Percentiles rank a stretch among this genome's conserved stretches.
These are phyloP conservation scores for Aquatica leii DNA, from an alignment of 2,888 invertebrate species.

Conservation along the genomic window DNA sequence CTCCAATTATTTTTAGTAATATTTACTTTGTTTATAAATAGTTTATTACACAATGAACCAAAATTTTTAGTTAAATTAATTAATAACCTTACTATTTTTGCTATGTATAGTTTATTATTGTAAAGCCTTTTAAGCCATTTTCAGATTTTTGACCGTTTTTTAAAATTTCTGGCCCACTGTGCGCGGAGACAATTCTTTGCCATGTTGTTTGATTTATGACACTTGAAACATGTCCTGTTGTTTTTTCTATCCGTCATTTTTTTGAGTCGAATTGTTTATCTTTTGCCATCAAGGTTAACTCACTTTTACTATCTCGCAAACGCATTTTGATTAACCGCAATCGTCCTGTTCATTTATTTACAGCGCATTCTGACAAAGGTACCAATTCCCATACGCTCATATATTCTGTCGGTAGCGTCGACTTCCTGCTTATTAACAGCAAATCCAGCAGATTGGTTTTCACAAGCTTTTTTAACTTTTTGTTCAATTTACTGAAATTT, in stretches of 20 bases:
- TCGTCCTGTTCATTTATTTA: constrained; percentile 17
- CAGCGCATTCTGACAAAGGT: constrained; percentile 7
- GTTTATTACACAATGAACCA: too few species aligned
- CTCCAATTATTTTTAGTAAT: too few species aligned
- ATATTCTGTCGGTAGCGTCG: constrained; percentile 18
- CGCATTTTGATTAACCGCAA: constrained; percentile 8
- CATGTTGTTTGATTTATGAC: not conserved
- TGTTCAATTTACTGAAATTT: not conserved
- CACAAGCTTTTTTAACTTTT: not conserved
- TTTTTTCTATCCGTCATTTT: not conserved
- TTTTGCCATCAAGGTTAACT: not conserved
- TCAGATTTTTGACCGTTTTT: too few species aligned
- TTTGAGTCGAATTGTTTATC: not conserved
- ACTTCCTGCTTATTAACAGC: constrained; percentile 5
- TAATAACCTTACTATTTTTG: too few species aligned
- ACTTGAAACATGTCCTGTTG: not conserved
- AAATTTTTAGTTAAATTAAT: too few species aligned
- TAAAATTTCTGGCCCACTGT: too few species aligned
- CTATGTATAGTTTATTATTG: too few species aligned
- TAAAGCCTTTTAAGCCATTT: too few species aligned
- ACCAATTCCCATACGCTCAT: constrained; percentile 24
- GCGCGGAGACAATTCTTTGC: not conserved
- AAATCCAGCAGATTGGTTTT: not conserved
- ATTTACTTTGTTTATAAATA: too few species aligned
- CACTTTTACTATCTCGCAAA: not conserved